Evolutionary conservation across 2,113 vertebrate species (phyloP).

Genomic region (Tyrannus savana): DNA sequence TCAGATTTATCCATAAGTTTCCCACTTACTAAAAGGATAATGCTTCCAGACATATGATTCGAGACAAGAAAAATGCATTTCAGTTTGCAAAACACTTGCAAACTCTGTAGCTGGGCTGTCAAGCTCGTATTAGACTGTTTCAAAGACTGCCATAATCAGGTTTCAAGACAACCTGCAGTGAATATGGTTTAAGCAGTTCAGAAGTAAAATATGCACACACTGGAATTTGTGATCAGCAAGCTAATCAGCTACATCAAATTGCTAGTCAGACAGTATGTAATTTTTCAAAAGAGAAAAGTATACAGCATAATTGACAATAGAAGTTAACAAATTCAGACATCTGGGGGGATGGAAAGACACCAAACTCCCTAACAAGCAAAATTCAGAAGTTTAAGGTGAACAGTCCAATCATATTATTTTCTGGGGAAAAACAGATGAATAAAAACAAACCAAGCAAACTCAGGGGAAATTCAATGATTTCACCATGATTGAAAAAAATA

Average conservation of each 20-base stretch:
- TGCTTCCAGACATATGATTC: not conserved
- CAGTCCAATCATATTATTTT: not conserved
- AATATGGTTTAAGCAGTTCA: not conserved
- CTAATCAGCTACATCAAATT: not conserved
- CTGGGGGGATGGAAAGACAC: not conserved
- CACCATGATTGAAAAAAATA: not conserved
- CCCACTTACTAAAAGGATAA: not conserved
- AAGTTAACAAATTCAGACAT: not conserved
- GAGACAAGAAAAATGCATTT: not conserved
- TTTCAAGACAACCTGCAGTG: not conserved
- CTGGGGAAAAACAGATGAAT: accelerated
- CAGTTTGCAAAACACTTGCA: not conserved
- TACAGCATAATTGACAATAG: not conserved
- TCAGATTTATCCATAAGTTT: not conserved
- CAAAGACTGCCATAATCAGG: not conserved
- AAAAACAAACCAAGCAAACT: not conserved
- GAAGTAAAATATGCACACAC: not conserved
- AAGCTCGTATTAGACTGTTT: not conserved
- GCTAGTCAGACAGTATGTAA: not conserved
- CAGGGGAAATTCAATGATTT: not conserved
- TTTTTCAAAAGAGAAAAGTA: not conserved
- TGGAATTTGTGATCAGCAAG: not conserved
- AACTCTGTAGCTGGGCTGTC: not conserved
- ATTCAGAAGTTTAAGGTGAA: not conserved
- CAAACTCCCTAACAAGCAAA: not conserved